Base-by-base conservation (phyloP, 2,888 invertebrate species). In the Anthophora plumipes region DNA sequence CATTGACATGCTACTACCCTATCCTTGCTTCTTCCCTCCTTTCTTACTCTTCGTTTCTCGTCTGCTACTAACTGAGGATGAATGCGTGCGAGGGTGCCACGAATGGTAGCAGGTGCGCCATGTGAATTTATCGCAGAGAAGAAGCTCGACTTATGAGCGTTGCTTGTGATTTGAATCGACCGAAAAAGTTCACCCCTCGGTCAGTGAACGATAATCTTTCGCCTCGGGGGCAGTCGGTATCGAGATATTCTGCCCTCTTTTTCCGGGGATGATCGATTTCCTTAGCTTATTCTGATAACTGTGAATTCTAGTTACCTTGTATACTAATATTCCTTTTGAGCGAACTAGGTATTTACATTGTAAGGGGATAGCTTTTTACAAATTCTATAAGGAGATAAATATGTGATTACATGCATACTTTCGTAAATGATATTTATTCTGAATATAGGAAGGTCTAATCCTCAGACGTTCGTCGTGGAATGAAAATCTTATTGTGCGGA, bases 21-120 rank as follows among this genome's bases (percentile, higher is more conserved):
- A 22, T 72, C 57, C 48, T 43, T 25, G 61, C 41, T 6, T 59
- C 67, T 7, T 25, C 39, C 50, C 41, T 43, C 73, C 77, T 64
- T 77, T 67, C 60, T 73, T 75, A 73, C 63, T 76, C 71, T 59
- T 68, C 74, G 73, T 73, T 46, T 14, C 64, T 57, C 66, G 61
- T 54, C 37, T 59, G 57, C 39, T 59, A 46, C 64, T 72, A 69
- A 74, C 67, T 69, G 74, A 67, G 88, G 81, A 89, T 85, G 86
- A 86, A 89, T 89, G 80, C 84, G 77, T 31, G 69, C 77, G 77
- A 77, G 88, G 86, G 86, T 85, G 84, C 78, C 68, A 69, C 80
- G 77, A 72, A 86, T 70, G 89, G 89, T 79, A 87, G 87, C 89
- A 89, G 89, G 88, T 89, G 89, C 77, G 77, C 82, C 75, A 31